Evolutionary conservation across 2,113 vertebrate species (phyloP).

Genomic region (Eulemur macaco): DNA sequence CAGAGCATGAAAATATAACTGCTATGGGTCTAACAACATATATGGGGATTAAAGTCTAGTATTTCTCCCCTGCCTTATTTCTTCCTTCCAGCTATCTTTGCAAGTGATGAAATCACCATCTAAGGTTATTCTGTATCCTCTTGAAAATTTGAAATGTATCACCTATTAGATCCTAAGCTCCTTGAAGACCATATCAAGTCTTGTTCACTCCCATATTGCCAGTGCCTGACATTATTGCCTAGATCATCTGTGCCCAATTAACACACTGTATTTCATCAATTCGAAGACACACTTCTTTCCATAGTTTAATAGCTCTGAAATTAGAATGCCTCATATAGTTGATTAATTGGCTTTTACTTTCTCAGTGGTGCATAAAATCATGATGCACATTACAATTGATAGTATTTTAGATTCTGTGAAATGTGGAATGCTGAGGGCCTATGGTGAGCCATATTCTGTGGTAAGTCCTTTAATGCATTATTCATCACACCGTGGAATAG

Average conservation of each 20-base stretch:
- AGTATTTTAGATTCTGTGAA: background rate
- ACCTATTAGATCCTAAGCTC: background rate
- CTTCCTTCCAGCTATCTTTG: background rate
- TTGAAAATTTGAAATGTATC: slow-evolving; percentile 36
- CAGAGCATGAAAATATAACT: slow-evolving; percentile 77
- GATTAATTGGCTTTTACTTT: slow-evolving; percentile 17
- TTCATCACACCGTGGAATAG: background rate
- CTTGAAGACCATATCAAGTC: background rate
- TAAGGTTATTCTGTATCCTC: slow-evolving; percentile 34
- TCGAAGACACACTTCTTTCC: background rate
- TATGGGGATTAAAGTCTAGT: slow-evolving; percentile 67
- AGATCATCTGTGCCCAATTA: background rate
- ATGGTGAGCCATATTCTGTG: background rate
- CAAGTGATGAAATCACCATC: background rate
- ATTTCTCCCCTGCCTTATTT: slow-evolving; percentile 43
- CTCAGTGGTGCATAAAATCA: background rate
- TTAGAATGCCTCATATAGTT: background rate
- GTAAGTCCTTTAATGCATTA: background rate
- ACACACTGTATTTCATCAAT: background rate
- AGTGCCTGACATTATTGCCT: background rate
- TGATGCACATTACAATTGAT: background rate
- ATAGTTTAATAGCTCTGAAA: slow-evolving; percentile 42
- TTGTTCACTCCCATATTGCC: background rate
- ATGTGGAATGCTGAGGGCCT: background rate
- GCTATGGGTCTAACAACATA: slow-evolving; percentile 71